Conservation (phyloP, 2,888 invertebrate genomes). For the Eristalis intricaria region DNA sequence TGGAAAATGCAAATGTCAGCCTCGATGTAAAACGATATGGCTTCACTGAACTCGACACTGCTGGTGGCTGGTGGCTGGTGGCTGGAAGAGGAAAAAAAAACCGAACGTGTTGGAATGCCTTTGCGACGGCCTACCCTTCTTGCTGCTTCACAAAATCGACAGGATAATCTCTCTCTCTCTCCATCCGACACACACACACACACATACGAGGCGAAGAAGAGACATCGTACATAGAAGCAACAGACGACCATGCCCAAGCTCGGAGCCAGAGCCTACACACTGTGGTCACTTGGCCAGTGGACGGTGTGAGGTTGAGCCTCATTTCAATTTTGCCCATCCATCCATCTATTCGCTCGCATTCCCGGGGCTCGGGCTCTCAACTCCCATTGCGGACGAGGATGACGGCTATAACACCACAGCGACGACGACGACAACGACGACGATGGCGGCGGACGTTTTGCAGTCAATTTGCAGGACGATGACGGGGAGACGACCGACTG, state of each 20-base stretch:
- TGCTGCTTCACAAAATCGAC: too few relatives aligned
- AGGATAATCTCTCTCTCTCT: constrained; percentile 3
- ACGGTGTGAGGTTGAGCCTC: constrained; percentile 47
- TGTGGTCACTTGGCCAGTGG: constrained; percentile 54
- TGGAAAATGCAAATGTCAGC: constrained; percentile 68
- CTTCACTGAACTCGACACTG: constrained; percentile 20
- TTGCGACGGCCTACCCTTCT: constrained; percentile 35
- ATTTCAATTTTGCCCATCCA: constrained; percentile 68
- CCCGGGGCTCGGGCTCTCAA: not conserved
- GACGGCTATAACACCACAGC: constrained; percentile 3
- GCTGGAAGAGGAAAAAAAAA: not conserved
- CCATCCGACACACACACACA: constrained; percentile 6
- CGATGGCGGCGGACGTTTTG: constrained; percentile 45
- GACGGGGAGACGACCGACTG: constrained; percentile 47
- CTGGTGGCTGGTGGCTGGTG: constrained; percentile 16
- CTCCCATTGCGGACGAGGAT: not conserved
- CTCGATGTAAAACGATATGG: constrained; percentile 65
- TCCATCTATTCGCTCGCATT: constrained; percentile 33
- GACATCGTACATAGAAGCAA: not conserved
- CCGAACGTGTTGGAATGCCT: constrained; percentile 54
- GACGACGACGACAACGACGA: constrained; percentile 18
- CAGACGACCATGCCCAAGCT: not conserved
- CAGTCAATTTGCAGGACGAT: constrained; percentile 70
- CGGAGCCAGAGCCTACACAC: not conserved
- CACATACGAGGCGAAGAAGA: constrained; percentile 19